Evolutionary conservation across 2,888 invertebrate species (phyloP).

Genomic region (Lutraria lutraria): DNA sequence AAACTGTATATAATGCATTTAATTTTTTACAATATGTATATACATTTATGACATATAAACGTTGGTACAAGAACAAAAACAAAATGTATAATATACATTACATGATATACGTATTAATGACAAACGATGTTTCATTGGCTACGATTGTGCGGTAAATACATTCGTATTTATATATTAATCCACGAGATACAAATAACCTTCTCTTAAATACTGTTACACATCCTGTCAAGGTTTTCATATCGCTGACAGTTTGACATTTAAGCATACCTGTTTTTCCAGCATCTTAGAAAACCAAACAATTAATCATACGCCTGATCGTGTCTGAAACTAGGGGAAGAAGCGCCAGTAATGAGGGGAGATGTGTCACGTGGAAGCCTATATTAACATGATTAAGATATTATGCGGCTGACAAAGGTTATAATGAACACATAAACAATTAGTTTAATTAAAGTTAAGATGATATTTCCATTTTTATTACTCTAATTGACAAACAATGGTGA

Average conservation of each 20-base stretch:
- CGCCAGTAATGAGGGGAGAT: not conserved
- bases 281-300: conserved; percentile 14
- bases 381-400: not conserved
- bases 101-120: too few species aligned
- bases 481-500: conserved; percentile 7
- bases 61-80: too few species aligned
- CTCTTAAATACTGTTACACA: not conserved
- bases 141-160: not conserved
- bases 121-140: too few species aligned
- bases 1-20: too few species aligned
- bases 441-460: not conserved
- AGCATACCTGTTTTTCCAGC: not conserved
- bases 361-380: not conserved
- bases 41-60: too few species aligned
- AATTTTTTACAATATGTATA: too few species aligned
- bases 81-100: too few species aligned
- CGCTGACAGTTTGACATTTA: conserved; percentile 15
- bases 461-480: not conserved
- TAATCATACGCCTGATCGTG: not conserved
- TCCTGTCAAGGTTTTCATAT: not conserved
- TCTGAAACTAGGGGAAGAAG: not conserved
- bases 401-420: not conserved
- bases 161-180: not conserved
- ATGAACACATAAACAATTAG: not conserved
- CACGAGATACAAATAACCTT: not conserved